phyloP scores from a whole-genome alignment of 2,797 vertebrate species.

The Gymnothorax javanicus region DNA sequence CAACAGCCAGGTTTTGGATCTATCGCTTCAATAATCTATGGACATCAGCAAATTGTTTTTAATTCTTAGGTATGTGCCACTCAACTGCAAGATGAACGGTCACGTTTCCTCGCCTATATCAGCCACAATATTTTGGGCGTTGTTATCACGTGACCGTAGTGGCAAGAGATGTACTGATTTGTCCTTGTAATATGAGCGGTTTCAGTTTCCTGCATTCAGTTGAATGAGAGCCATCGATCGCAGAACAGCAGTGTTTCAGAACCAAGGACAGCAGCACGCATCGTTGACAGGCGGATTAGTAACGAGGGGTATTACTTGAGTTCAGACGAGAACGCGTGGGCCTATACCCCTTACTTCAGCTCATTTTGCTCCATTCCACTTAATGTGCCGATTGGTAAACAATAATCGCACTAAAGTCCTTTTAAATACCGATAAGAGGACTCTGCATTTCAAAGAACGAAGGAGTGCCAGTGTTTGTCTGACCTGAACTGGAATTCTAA shows the following conservation, averaged over 20 bases:
- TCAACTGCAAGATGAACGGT: too few species aligned
- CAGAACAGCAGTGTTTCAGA: slow-evolving; percentile 55
- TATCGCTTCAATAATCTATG: too few species aligned
- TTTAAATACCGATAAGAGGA: neutral
- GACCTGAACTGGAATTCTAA: neutral
- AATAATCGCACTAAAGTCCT: neutral
- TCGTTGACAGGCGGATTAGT: neutral
- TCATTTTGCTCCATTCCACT: neutral
- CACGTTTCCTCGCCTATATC: too few species aligned
- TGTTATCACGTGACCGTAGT: neutral
- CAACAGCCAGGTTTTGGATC: too few species aligned
- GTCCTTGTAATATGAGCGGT: neutral
- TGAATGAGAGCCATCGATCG: neutral
- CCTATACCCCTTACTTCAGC: neutral
- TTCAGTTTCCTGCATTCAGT: neutral
- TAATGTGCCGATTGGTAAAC: neutral
- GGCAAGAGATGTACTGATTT: neutral
- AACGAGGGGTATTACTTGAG: neutral
- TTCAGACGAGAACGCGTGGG: neutral
- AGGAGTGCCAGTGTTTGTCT: neutral
- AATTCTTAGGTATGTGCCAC: too few species aligned
- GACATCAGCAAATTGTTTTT: too few species aligned
- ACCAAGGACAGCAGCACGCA: slow-evolving; percentile 65
- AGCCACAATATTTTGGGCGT: neutral
- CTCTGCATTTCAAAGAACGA: neutral